A percentile compares a stretch with the other conserved stretches of the same genome.
Conservation (phyloP, 1,140 invertebrate genomes). For the Matsumurasca onukii region DNA sequence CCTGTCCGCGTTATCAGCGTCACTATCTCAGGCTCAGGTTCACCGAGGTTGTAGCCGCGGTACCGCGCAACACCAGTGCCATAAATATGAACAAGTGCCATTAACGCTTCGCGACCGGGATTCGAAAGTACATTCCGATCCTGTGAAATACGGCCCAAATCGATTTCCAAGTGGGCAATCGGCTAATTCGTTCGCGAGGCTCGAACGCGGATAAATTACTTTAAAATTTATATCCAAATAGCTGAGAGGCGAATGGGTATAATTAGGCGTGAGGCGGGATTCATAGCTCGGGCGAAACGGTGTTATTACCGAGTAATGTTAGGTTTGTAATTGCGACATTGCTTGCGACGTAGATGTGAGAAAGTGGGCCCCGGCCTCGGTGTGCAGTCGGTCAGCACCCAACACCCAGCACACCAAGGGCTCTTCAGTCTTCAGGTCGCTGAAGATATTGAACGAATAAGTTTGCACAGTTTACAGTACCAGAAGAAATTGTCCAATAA, state of each 20-base stretch:
- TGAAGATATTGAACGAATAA: too few relatives aligned
- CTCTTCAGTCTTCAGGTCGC: too few relatives aligned
- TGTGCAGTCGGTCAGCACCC: too few relatives aligned
- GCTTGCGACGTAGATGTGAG: not conserved
- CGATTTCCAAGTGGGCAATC: slow-evolving; percentile 2
- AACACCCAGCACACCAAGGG: too few relatives aligned
- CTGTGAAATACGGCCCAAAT: slow-evolving; percentile 16
- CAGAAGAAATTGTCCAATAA: too few relatives aligned
- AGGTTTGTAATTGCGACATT: slow-evolving; percentile 23
- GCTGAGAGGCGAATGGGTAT: slow-evolving; percentile 20
- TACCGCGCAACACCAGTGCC: not conserved
- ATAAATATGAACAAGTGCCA: slow-evolving; percentile 24
- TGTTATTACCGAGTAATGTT: slow-evolving; percentile 22
- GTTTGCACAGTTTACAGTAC: too few relatives aligned
- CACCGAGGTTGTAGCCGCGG: not conserved
- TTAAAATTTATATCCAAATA: slow-evolving; percentile 26
- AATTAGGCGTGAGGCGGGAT: slow-evolving; percentile 16
- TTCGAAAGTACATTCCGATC: slow-evolving; percentile 17
- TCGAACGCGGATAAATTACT: slow-evolving; percentile 9
- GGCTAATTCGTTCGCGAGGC: not conserved
- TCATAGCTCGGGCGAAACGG: slow-evolving; percentile 16
- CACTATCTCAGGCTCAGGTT: not conserved
- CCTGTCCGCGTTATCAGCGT: slow-evolving; percentile 5
- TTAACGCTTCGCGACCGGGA: slow-evolving; percentile 9
- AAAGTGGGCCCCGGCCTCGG: too few relatives aligned